phyloP scores from a whole-genome alignment of 2,888 invertebrate genomes.

The Yponomeuta malinellus region DNA sequence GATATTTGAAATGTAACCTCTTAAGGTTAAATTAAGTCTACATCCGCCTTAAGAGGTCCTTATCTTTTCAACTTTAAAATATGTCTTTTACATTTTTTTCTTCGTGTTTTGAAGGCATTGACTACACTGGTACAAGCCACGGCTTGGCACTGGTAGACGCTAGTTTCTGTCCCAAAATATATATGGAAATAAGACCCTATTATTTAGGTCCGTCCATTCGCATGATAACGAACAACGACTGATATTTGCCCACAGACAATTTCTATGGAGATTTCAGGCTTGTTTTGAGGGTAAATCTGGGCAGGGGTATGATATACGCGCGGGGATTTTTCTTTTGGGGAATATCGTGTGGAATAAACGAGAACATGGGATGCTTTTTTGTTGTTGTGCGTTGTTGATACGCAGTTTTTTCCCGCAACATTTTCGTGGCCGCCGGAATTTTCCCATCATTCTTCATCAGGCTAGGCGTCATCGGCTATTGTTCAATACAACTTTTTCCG shows the following conservation, averaged over 20 bases:
- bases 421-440: background rate
- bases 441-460: background rate
- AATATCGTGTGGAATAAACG: constrained; percentile 36
- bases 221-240: constrained; percentile 69
- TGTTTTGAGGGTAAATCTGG: constrained; percentile 68
- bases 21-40: background rate
- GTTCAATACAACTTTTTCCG: background rate
- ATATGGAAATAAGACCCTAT: constrained; percentile 64
- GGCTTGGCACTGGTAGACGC: constrained; percentile 41
- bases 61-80: constrained; percentile 22
- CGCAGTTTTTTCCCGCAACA: background rate
- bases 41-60: background rate
- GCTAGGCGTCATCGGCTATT: background rate
- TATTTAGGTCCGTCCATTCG: constrained; percentile 71
- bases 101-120: constrained; percentile 37
- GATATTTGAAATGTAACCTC: no score
- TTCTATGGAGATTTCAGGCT: constrained; percentile 72
- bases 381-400: background rate
- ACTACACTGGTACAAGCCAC: constrained; percentile 38
- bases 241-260: constrained; percentile 69
- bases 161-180: constrained; percentile 33
- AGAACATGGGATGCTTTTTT: background rate
- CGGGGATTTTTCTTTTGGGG: constrained; percentile 42
- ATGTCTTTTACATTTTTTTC: constrained; percentile 36
- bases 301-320: constrained; percentile 60